Conservation (phyloP, 2,113 vertebrate genomes). For the Bujurquina vittata region DNA sequence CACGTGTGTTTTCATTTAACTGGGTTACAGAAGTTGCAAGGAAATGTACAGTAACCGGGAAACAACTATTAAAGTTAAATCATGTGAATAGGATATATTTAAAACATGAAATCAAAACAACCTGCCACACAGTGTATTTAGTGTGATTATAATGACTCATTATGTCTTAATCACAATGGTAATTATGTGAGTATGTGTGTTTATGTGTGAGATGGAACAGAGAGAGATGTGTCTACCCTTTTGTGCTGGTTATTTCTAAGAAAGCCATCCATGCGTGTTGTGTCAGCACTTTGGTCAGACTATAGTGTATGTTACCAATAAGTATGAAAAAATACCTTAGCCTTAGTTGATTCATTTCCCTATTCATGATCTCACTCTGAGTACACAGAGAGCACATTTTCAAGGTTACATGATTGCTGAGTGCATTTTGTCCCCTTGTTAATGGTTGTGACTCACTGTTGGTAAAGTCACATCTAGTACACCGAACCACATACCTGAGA, state of each 20-base stretch:
- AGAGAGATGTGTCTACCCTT: not conserved
- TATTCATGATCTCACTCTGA: slow-evolving; percentile 29
- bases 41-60: not conserved
- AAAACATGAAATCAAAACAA: slow-evolving; percentile 22
- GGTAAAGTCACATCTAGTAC: not conserved
- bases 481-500: slow-evolving; percentile 39
- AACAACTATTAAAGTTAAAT: not conserved
- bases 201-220: not conserved
- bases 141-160: slow-evolving; percentile 7
- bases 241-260: not conserved
- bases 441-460: slow-evolving; percentile 34
- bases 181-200: not conserved
- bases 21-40: slow-evolving; percentile 2
- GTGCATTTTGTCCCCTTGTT: slow-evolving; percentile 9
- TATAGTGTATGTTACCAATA: not conserved
- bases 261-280: not conserved
- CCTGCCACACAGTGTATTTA: not conserved
- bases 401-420: slow-evolving; percentile 25
- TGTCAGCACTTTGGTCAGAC: not conserved
- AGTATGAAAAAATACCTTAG: not conserved
- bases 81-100: not conserved
- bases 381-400: not conserved
- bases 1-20: not conserved
- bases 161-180: not conserved
- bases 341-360: not conserved